Conservation (phyloP, 2,888 invertebrate species). For the Ecdyonurus torrentis region DNA sequence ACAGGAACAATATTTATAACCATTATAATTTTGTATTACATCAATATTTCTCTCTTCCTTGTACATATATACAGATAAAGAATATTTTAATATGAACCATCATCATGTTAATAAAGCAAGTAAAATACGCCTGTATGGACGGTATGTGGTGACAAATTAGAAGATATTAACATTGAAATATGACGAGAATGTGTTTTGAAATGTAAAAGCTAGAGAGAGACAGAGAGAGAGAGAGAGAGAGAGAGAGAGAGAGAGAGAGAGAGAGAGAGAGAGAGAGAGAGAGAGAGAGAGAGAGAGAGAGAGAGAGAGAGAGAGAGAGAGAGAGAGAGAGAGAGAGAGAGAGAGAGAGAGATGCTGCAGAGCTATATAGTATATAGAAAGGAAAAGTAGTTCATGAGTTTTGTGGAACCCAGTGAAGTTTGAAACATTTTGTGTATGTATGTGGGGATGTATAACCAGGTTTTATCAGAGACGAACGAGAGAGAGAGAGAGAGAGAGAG, state of each 20-base stretch:
- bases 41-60: too few species aligned
- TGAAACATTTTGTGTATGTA: too few species aligned
- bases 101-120: too few species aligned
- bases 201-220: background rate
- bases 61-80: too few species aligned
- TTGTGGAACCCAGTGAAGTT: too few species aligned
- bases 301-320: conserved; percentile 1
- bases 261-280: conserved; percentile 3
- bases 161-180: background rate
- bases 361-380: conserved; percentile 2
- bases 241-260: conserved; percentile 1
- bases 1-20: too few species aligned
- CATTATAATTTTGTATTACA: too few species aligned
- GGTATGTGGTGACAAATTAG: background rate
- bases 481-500: too few species aligned
- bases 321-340: conserved; percentile 9
- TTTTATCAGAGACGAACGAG: too few species aligned
- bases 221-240: background rate
- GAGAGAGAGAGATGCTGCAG: conserved; percentile 5
- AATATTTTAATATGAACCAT: too few species aligned
- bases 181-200: background rate
- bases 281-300: background rate
- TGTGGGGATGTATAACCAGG: too few species aligned
- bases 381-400: background rate
- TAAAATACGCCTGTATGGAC: too few species aligned